Percentiles rank a stretch among this genome's conserved stretches.
These are phyloP conservation scores for Pristionchus japonicus DNA, from an alignment of 2,888 invertebrate genomes.

Conservation along the genomic window DNA sequence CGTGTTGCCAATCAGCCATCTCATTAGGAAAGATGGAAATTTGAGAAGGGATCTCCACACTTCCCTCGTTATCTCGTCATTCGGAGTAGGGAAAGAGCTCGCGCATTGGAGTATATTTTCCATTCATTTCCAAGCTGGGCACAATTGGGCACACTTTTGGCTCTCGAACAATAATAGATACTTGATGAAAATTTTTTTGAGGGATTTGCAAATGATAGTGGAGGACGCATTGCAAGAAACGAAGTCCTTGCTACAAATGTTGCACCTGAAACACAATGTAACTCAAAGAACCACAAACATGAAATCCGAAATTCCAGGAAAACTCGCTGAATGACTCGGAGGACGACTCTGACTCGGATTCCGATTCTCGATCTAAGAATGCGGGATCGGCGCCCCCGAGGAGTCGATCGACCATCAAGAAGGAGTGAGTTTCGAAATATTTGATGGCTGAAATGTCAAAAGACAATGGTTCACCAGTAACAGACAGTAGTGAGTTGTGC, in stretches of 20 bases:
- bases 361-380: neutral
- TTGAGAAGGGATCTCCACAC: neutral
- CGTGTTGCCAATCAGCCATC: neutral
- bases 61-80: neutral
- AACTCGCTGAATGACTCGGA: slow-evolving; percentile 2
- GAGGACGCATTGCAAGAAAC: neutral
- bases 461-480: neutral
- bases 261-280: neutral
- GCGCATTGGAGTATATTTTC: neutral
- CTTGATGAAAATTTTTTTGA: neutral
- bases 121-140: too few relatives aligned
- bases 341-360: neutral
- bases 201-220: neutral
- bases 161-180: neutral
- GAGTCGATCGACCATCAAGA: slow-evolving; percentile 22
- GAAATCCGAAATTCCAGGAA: neutral
- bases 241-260: neutral
- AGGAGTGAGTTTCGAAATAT: neutral
- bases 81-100: neutral
- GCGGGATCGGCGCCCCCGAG: neutral
- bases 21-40: neutral
- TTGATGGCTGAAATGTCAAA: neutral
- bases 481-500: too few relatives aligned
- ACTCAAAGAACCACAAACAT: neutral
- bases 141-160: neutral